Percentiles rank a stretch among this genome's conserved stretches.
phyloP scores from a whole-genome alignment of 2,797 vertebrate genomes.

The Sorex maritimensis region DNA sequence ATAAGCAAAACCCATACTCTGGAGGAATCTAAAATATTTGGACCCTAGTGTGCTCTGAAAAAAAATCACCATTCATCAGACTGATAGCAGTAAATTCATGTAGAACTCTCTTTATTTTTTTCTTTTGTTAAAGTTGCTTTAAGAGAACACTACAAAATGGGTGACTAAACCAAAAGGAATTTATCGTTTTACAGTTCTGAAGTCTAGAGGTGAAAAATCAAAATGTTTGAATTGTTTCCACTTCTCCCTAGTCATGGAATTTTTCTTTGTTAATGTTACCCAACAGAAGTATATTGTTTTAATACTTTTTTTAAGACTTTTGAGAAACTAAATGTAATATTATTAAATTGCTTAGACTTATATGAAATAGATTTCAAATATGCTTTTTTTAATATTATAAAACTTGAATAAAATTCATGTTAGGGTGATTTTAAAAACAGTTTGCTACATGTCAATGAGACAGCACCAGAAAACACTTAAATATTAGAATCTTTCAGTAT shows the following conservation, averaged over 20 bases:
- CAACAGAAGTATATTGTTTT: not conserved
- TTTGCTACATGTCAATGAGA: not conserved
- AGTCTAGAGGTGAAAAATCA: not conserved
- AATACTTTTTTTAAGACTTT: not conserved
- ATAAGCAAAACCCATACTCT: not conserved
- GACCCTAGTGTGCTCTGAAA: not conserved
- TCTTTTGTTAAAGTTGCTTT: not conserved
- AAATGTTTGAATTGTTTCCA: conserved; percentile 1
- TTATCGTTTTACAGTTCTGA: not conserved
- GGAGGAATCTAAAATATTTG: not conserved
- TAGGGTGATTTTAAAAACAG: conserved; percentile 34
- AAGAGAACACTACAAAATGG: not conserved
- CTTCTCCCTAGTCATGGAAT: not conserved
- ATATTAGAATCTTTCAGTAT: not conserved
- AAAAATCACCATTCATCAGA: not conserved
- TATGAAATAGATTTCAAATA: not conserved
- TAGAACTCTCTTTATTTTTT: not conserved
- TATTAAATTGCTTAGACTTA: conserved; percentile 22
- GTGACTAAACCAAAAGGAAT: not conserved
- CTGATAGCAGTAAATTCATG: not conserved
- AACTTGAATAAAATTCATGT: not conserved
- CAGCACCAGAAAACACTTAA: not conserved
- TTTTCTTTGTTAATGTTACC: not conserved
- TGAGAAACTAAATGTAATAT: conserved; percentile 10
- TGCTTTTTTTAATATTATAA: not conserved